phyloP scores from a whole-genome alignment of 1,140 invertebrate genomes.

The Drosophila guanche region DNA sequence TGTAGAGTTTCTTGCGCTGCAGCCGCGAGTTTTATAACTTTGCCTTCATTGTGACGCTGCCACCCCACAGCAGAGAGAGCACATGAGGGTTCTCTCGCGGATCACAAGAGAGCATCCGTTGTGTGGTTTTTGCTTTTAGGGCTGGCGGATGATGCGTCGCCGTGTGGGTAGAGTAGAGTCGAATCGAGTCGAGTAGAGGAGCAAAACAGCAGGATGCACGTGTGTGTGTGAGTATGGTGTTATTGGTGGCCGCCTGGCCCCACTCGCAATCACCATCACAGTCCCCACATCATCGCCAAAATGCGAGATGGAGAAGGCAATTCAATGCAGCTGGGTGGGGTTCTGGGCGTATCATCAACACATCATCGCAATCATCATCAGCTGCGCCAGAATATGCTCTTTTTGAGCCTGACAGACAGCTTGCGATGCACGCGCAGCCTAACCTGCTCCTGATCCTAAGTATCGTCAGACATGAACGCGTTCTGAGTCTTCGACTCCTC shows the following conservation, averaged over 20 bases:
- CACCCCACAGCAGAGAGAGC: slow-evolving; percentile 6
- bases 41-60: slow-evolving; percentile 5
- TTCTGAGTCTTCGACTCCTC: slow-evolving; percentile 96
- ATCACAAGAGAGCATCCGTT: slow-evolving; percentile 25
- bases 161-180: slow-evolving; percentile 5
- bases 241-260: slow-evolving; percentile 32
- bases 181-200: slow-evolving; percentile 4
- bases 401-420: slow-evolving; percentile 78
- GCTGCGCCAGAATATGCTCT: slow-evolving; percentile 75
- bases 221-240: slow-evolving; percentile 17
- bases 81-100: slow-evolving; percentile 13
- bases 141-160: slow-evolving; percentile 22
- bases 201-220: slow-evolving; percentile 42
- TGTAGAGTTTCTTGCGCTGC: slow-evolving; percentile 29
- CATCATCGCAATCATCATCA: slow-evolving; percentile 72
- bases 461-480: slow-evolving; percentile 87
- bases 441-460: slow-evolving; percentile 83
- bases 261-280: slow-evolving; percentile 22
- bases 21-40: slow-evolving; percentile 5
- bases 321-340: not conserved
- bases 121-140: slow-evolving; percentile 3
- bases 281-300: slow-evolving; percentile 6
- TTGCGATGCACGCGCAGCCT: slow-evolving; percentile 78
- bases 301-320: not conserved
- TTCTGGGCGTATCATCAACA: slow-evolving; percentile 6